These are phyloP conservation scores for Tenebrosternarchus preto DNA, from an alignment of 2,113 vertebrate species.

Conservation along the genomic window DNA sequence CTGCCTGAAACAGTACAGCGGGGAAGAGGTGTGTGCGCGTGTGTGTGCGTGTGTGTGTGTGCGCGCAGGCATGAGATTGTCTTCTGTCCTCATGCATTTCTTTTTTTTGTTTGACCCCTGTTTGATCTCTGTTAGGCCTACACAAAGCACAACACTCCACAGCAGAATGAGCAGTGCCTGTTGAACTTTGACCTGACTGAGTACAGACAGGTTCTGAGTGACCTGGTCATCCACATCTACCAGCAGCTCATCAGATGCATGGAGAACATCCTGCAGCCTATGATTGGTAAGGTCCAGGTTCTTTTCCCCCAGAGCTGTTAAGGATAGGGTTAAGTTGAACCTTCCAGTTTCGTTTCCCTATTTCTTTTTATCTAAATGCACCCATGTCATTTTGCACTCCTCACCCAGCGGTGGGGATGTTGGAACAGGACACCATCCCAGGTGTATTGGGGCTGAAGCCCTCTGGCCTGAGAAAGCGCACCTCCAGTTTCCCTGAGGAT, in stretches of 20 bases:
- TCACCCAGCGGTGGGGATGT: constrained; percentile 86
- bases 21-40: constrained; percentile 76
- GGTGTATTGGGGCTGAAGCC: constrained; percentile 91
- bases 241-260: constrained; percentile 90
- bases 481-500: constrained; percentile 82
- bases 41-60: not conserved
- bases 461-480: constrained; percentile 89
- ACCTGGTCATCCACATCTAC: constrained; percentile 94
- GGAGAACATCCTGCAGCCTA: constrained; percentile 87
- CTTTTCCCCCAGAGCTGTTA: not conserved
- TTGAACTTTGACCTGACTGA: constrained; percentile 93
- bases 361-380: not conserved
- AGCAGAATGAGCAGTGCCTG: constrained; percentile 93
- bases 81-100: not conserved
- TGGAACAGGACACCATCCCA: constrained; percentile 92
- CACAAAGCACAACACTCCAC: constrained; percentile 85
- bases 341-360: not conserved
- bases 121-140: constrained; percentile 63
- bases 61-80: not conserved
- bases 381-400: not conserved
- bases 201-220: constrained; percentile 90
- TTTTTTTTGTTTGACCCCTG: not conserved
- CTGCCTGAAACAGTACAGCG: constrained; percentile 96
- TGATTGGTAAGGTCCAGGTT: constrained; percentile 80
- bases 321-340: too few species aligned